Base-by-base conservation (phyloP, 1,140 invertebrate species). In the Diorhabda carinulata region DNA sequence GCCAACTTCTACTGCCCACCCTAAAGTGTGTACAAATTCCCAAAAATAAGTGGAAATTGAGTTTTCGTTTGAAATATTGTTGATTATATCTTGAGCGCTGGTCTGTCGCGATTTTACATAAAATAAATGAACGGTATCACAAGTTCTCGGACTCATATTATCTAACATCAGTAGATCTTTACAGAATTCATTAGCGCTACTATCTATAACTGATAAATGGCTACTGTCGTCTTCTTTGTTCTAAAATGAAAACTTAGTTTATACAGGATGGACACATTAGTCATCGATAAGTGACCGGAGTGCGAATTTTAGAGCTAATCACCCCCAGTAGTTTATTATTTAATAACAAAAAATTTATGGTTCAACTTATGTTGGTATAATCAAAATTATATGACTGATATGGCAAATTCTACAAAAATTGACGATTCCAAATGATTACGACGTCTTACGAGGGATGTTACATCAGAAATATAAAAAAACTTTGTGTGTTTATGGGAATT, bases 41-140 rank as follows among this genome's bases (percentile, higher is more conserved):
- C 91, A 79, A 79, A 95, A 96, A 78, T 90, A 87, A 5, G 88
- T 80, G 70, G 90, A 89, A 6, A 93, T 86, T 73, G 82, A 84
- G 56, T 76, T 78, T 66, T 84, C 80, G 66, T 83, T 80, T 4
- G 81, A 69, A 10, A 77, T 68, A 85, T 98, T 98, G 10, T 84
- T 84, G 8, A 98, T 84, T 70, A 98, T 96, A 70, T 97, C 92
- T 60, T 87, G 80, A 2, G 89, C 83, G 62, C 81, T 82, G 69
- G 86, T 88, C 82, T 98, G 96, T 1, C 93, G 92, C 58, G 92
- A 87, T 80, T 92, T 90, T 0, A 96, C 94, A 81, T 98, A 99
- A 83, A 98, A 98, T 70, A 98, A 86, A 80, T 98, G 95, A 71
- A 93, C 94, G 0, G 97, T 98, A 78, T 98, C 95, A 76, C 90